Conservation (phyloP, 2,113 vertebrate genomes). For the Dipodomys stephensi region DNA sequence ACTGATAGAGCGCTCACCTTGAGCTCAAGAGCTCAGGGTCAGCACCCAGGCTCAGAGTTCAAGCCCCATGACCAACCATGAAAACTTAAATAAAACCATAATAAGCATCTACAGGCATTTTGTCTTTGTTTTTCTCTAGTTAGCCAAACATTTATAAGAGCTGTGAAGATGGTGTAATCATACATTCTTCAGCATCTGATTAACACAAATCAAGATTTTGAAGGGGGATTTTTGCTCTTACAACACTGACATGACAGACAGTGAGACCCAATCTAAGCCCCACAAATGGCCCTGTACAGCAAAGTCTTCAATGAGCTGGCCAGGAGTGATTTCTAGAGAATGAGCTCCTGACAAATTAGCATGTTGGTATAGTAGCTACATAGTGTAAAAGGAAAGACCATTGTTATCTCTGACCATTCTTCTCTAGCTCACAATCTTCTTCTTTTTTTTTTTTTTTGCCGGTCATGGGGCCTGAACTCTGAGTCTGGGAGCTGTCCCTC, state of each 20-base stretch:
- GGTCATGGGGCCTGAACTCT: too few relatives aligned
- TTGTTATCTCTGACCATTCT: not conserved
- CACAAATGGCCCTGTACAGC: not conserved
- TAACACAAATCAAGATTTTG: not conserved
- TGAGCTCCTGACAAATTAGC: not conserved
- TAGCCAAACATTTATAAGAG: not conserved
- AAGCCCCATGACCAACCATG: not conserved
- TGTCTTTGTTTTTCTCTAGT: not conserved
- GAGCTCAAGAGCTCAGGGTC: too few relatives aligned
- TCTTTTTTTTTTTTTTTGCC: too few relatives aligned
- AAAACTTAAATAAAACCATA: not conserved
- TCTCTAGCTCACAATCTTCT: not conserved
- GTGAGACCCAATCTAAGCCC: too few relatives aligned
- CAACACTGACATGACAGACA: not conserved
- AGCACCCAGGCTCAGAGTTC: too few relatives aligned
- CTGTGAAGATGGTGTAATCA: not conserved
- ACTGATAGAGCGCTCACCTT: too few relatives aligned
- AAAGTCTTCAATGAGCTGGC: not conserved
- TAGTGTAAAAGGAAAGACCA: not conserved
- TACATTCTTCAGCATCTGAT: not conserved
- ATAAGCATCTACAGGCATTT: not conserved
- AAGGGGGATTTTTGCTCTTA: not conserved
- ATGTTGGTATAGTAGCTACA: not conserved
- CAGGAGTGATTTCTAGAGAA: not conserved
- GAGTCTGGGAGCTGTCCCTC: too few relatives aligned